A percentile compares a stretch with the other conserved stretches of the same genome.
phyloP scores from a whole-genome alignment of 1,140 invertebrate genomes.

The Drosophila mojavensis region DNA sequence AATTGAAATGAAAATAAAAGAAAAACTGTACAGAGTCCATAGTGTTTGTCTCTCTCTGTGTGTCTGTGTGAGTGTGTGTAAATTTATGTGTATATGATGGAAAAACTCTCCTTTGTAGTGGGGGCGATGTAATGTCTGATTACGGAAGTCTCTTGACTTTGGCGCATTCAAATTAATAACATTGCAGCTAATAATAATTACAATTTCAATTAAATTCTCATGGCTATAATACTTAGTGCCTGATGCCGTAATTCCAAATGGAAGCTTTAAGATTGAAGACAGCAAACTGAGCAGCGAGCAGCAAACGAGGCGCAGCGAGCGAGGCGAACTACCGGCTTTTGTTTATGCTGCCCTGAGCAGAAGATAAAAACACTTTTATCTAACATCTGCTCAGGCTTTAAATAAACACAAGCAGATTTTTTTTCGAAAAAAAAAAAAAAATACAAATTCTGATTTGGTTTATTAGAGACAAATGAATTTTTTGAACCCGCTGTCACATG shows the following conservation, averaged over 20 bases:
- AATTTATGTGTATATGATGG: conserved; percentile 10
- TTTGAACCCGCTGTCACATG: neutral
- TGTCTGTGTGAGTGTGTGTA: conserved; percentile 6
- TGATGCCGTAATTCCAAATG: conserved; percentile 1
- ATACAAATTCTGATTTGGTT: conserved; percentile 8
- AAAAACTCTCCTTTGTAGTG: conserved; percentile 22
- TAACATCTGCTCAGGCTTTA: conserved; percentile 37
- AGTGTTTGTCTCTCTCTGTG: conserved; percentile 19
- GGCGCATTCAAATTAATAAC: conserved; percentile 21
- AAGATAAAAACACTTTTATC: conserved; percentile 40
- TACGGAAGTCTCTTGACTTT: conserved; percentile 48
- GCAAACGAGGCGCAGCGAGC: neutral
- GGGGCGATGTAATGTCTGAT: conserved; percentile 26
- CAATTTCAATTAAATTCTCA: conserved; percentile 17
- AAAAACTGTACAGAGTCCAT: conserved; percentile 17
- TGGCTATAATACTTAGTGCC: neutral
- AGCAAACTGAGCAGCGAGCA: conserved; percentile 5
- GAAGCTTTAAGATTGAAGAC: conserved; percentile 4
- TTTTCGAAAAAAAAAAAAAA: neutral
- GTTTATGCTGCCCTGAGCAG: conserved; percentile 35
- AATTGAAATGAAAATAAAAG: conserved; percentile 43
- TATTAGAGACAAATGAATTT: neutral
- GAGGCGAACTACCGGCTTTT: conserved; percentile 46
- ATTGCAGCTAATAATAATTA: conserved; percentile 30
- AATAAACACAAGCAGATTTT: conserved; percentile 46